Evolutionary conservation across 2,888 invertebrate genomes (phyloP).

Genomic region (Aphrophora alni): DNA sequence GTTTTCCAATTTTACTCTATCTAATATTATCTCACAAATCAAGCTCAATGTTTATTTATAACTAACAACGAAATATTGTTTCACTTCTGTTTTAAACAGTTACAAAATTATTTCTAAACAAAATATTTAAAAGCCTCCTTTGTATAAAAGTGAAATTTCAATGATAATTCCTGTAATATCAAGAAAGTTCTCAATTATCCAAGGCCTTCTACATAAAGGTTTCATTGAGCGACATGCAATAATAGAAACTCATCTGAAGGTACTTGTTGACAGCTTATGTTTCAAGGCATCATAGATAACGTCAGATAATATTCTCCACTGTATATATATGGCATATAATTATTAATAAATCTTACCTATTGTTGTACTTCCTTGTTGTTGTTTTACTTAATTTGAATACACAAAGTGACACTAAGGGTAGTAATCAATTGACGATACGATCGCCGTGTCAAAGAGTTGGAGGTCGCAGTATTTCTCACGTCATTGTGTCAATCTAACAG

Average conservation of each 20-base stretch:
- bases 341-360: background rate
- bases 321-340: background rate
- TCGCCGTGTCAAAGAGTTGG: background rate
- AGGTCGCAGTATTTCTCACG: background rate
- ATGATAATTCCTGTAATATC: background rate
- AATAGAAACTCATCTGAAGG: background rate
- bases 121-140: no score
- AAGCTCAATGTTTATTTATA: no score
- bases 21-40: no score
- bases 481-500: background rate
- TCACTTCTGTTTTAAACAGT: no score
- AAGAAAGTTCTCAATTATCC: background rate
- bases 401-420: background rate
- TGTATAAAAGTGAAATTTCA: background rate
- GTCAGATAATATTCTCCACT: background rate
- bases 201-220: background rate
- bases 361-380: background rate
- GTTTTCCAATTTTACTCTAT: no score
- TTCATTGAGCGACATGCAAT: background rate
- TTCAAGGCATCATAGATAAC: background rate
- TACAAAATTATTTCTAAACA: no score
- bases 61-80: no score
- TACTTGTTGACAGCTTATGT: background rate
- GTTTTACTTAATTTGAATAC: background rate
- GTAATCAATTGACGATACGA: background rate